Base-by-base conservation (phyloP, 2,113 vertebrate genomes). In the Odocoileus virginianus region DNA sequence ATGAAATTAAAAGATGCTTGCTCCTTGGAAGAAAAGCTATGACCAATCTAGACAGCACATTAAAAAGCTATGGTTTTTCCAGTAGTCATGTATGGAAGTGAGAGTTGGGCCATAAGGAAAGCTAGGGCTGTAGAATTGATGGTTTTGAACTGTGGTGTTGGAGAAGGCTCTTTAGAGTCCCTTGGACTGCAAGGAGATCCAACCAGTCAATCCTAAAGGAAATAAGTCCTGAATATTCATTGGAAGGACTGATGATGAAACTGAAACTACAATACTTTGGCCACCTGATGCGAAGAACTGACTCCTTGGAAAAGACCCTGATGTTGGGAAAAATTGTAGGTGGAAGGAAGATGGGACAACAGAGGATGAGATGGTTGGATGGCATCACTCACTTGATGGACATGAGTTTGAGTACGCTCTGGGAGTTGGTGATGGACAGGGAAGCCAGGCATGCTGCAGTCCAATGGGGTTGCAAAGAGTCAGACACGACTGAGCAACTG, bases 51-150 rank as follows among this genome's bases (percentile, higher is more conserved):
- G n/a, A 71, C n/a, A 40, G 19, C n/a, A 40, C 9, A 40, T 40
- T 71, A 71, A 71, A 23, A 11, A 71, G n/a, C 67, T 71, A 71
- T 2, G 0, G 9, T 23, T 71, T 71, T 71, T 71, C 36, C 19
- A 40, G n/a, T 40, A 71, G 67, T 40, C 5, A 1, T 0, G 0
- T 36, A 23, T 71, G 67, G 67, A 40, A 40, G 5, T 71, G n/a
- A 71, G n/a, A 71, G 5, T 71, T 71, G 64, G 17, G 21, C 64
- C 11, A 36, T 40, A 71, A 71, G 36, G 67, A 71, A 40, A 71
- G n/a, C 67, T 71, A 36, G 36, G 36, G 36, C 36, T 36, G 36
- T 36, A 36, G 19, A 23, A 71, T 0, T 71, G 17, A 21, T 23
- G 17, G 9, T 36, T 71, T 71, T 36, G 64, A 71, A 36, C n/a